A percentile compares a stretch with the other conserved stretches of the same genome.
Evolutionary conservation across 2,797 vertebrate species (phyloP).

Genomic region (Halcyon leucocephala): DNA sequence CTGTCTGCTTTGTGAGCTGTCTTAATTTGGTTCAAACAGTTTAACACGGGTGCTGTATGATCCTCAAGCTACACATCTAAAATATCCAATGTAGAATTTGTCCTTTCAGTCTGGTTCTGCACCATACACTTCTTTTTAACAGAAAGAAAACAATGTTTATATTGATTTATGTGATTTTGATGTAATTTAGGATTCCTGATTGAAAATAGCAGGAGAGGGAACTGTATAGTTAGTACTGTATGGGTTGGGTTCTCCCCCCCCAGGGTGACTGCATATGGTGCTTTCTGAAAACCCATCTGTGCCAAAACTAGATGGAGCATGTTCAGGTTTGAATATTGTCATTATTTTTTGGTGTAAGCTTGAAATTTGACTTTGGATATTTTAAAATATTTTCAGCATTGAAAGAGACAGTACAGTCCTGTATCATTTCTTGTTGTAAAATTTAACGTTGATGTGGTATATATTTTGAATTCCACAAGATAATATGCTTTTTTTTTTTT

Average conservation of each 20-base stretch:
- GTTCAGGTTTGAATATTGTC: not conserved
- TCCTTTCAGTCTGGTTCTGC: not conserved
- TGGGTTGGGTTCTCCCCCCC: not conserved
- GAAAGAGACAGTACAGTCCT: not conserved
- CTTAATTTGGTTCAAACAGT: not conserved
- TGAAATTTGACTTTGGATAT: not conserved
- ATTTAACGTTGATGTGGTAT: not conserved
- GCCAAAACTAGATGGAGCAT: not conserved
- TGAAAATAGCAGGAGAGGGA: not conserved
- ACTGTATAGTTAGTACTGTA: accelerated
- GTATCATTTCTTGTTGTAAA: not conserved
- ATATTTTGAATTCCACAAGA: not conserved
- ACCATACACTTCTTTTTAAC: not conserved
- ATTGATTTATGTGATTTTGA: not conserved
- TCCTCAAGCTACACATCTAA: not conserved
- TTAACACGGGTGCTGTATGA: accelerated
- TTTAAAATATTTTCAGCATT: not conserved
- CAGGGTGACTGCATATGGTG: not conserved
- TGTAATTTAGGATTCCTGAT: not conserved
- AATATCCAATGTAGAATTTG: not conserved
- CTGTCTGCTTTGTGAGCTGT: not conserved
- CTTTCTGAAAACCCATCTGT: not conserved
- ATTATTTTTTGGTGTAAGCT: not conserved
- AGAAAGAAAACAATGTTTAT: not conserved
- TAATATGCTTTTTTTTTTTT: not conserved